Evolutionary conservation across 30 jellyfish, hydroid and myxozoan species (phyloP), one percentile per base, ranked within the genome.

Genomic region (Aurelia sp.): DNA sequence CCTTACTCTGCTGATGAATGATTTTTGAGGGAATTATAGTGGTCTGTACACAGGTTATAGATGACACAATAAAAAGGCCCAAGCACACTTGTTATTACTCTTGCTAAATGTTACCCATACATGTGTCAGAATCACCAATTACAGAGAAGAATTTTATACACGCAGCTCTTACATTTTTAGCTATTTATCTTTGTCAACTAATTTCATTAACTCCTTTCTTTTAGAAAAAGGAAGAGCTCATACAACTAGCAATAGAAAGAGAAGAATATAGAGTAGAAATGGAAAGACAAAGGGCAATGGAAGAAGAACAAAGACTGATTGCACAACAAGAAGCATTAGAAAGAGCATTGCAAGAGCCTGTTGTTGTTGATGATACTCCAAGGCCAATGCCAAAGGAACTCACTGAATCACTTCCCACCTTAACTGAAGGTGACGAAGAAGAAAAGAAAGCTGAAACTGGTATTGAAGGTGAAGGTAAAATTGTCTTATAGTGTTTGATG

Each of bases 261-360:
- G 74, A 85, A 63, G 88, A 77, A 72, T 52, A 90, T 53, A 93
- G 55, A 30, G 70, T 52, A 33, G 98, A 91, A 65, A 63, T 67
- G 63, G 68, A 78, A 64, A 76, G 78, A 22, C 88, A 67, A 21
- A 74, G 63, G 13, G 98, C 96, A 8, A 71, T 91, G 94, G 71
- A 76, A 47, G 96, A 91, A 72, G 98, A 91, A 63, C 96, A 91
- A 73, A 68, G 84, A 31, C 48, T 58, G 35, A 91, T 91, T 5
- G 94, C 96, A 0, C 61, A 38, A 24, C 95, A 91, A 78, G 91
- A 81, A 53, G 91, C 91, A 4, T 41, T 64, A 31, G 91, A 81
- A 81, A 81, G 58, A 21, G 91, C 91, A 8, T 52, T 71, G 13
- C 47, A 63, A 35, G 84, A 81, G 41, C 84, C 91, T 67, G 50